These are phyloP conservation scores for Rostratula benghalensis DNA, from an alignment of 2,113 vertebrate species.

Conservation along the genomic window DNA sequence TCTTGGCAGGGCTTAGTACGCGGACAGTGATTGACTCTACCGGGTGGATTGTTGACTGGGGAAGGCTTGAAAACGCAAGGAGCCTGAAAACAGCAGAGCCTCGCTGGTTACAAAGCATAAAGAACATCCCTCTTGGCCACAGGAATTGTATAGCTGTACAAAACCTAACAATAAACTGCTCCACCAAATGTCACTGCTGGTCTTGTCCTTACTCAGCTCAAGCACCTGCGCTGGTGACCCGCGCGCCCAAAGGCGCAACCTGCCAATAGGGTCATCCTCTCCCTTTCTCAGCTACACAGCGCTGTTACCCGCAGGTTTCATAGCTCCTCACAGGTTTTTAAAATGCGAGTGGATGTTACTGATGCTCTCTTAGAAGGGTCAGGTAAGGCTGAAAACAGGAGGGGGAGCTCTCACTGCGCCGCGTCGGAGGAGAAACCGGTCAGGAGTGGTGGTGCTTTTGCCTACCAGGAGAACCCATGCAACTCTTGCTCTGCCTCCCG, in stretches of 20 bases:
- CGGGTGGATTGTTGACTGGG: background rate
- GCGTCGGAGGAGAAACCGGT: background rate
- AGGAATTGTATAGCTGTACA: background rate
- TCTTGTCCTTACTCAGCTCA: background rate
- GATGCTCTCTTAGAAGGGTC: background rate
- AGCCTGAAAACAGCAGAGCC: background rate
- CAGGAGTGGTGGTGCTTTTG: background rate
- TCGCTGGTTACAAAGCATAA: background rate
- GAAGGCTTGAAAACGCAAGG: background rate
- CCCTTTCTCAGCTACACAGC: background rate
- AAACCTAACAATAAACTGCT: background rate
- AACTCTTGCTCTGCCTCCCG: background rate
- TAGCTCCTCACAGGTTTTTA: background rate
- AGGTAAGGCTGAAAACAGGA: background rate
- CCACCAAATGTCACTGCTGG: background rate
- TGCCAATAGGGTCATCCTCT: background rate
- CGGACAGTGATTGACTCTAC: background rate
- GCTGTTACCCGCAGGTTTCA: background rate
- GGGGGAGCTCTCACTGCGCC: constrained; percentile 26
- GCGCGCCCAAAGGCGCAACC: background rate
- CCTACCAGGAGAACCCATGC: background rate
- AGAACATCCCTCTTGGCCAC: background rate
- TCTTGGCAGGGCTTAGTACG: background rate
- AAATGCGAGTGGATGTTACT: background rate
- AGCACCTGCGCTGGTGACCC: background rate